phyloP scores from a whole-genome alignment of 2,113 vertebrate species.

The Melanocharis versteri region DNA sequence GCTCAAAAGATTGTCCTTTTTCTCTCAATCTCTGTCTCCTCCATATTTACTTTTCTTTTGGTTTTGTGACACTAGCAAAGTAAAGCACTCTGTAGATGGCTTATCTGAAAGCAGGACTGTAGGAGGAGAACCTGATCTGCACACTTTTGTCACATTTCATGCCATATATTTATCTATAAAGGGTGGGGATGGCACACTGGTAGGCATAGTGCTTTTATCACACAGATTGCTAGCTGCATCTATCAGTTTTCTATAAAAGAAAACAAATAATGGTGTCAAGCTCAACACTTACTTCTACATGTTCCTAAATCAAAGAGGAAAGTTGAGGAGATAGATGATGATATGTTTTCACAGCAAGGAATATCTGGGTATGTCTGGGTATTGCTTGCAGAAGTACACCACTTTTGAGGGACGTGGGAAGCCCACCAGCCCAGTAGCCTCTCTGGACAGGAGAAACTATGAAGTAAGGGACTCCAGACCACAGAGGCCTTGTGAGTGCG shows the following conservation, averaged over 20 bases:
- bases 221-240: neutral
- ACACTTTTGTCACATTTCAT: neutral
- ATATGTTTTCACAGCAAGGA: neutral
- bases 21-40: neutral
- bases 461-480: neutral
- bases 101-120: neutral
- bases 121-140: neutral
- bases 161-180: neutral
- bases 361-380: neutral
- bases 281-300: neutral
- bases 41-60: neutral
- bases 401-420: neutral
- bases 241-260: neutral
- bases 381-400: neutral
- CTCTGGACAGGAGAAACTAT: neutral
- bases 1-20: neutral
- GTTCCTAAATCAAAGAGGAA: neutral
- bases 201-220: neutral
- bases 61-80: neutral
- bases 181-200: neutral
- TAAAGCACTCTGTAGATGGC: neutral
- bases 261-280: neutral
- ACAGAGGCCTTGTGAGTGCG: neutral
- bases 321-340: neutral
- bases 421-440: neutral